Evolutionary conservation across 2,888 invertebrate genomes (phyloP).

Genomic region (Drepana falcataria): DNA sequence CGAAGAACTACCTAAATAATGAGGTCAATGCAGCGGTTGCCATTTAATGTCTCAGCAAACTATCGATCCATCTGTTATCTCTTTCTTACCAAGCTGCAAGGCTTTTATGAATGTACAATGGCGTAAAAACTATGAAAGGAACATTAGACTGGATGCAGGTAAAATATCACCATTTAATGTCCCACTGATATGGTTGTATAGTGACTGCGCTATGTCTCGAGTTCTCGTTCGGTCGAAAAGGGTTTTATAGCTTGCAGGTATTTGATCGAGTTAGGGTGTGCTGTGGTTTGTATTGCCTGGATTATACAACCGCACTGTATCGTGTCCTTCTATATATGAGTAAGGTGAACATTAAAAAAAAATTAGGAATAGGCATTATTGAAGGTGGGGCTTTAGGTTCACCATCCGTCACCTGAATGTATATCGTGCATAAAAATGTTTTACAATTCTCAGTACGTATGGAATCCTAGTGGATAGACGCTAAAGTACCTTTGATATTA

Average conservation of each 20-base stretch:
- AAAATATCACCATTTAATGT: background rate
- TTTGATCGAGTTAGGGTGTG: background rate
- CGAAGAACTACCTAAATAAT: slow-evolving; percentile 65
- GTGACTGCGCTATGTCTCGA: background rate
- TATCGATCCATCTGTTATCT: slow-evolving; percentile 73
- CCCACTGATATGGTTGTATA: background rate
- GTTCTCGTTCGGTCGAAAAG: background rate
- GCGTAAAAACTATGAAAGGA: background rate
- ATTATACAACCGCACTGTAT: too few relatives aligned
- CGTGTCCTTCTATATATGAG: too few relatives aligned
- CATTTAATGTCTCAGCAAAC: slow-evolving; percentile 72
- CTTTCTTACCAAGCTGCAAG: slow-evolving; percentile 64
- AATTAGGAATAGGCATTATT: too few relatives aligned
- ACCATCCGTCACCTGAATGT: too few relatives aligned
- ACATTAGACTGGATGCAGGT: background rate
- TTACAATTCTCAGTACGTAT: too few relatives aligned
- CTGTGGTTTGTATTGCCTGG: too few relatives aligned
- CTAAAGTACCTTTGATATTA: too few relatives aligned
- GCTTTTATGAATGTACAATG: slow-evolving; percentile 21
- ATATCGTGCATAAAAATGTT: too few relatives aligned
- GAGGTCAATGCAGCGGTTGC: slow-evolving; percentile 75
- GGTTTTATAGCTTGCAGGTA: background rate
- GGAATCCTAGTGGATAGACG: too few relatives aligned
- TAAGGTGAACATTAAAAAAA: too few relatives aligned
- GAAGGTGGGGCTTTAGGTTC: too few relatives aligned